Percentiles rank a stretch among this genome's conserved stretches.
Conservation (phyloP, 2,113 vertebrate genomes). For the Nymphicus hollandicus region DNA sequence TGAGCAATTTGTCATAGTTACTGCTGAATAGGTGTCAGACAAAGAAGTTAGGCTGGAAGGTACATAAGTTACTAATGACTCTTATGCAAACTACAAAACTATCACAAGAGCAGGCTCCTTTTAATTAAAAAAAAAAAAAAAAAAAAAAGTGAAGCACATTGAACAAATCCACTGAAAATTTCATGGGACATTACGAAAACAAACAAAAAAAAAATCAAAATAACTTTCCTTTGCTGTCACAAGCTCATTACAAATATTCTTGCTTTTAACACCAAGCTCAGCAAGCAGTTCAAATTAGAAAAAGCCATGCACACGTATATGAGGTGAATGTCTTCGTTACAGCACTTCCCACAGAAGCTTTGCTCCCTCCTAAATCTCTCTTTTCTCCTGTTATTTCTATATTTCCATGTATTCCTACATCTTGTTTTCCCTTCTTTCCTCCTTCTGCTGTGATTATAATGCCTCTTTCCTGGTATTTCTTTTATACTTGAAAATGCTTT, state of each 20-base stretch:
- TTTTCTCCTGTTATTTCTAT: background rate
- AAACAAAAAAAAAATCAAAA: too few species aligned
- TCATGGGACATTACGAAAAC: accelerated
- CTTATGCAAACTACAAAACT: background rate
- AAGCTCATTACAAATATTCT: background rate
- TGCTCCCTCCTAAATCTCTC: background rate
- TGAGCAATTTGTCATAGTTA: constrained; percentile 13
- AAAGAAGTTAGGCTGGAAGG: background rate
- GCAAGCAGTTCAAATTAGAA: background rate
- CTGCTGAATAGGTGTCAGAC: background rate
- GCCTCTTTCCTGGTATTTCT: background rate
- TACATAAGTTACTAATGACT: constrained; percentile 24
- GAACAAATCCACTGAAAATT: background rate
- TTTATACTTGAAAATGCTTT: background rate
- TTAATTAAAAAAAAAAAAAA: background rate
- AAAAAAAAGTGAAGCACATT: background rate
- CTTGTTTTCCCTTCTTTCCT: background rate
- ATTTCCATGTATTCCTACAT: background rate
- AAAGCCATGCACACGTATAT: background rate
- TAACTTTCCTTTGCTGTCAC: background rate
- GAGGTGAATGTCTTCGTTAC: background rate
- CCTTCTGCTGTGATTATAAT: background rate
- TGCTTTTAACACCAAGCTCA: background rate
- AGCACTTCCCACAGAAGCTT: background rate
- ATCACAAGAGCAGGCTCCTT: background rate